Evolutionary conservation across 1,140 invertebrate species (phyloP).

Genomic region (Chrysoperla carnea): DNA sequence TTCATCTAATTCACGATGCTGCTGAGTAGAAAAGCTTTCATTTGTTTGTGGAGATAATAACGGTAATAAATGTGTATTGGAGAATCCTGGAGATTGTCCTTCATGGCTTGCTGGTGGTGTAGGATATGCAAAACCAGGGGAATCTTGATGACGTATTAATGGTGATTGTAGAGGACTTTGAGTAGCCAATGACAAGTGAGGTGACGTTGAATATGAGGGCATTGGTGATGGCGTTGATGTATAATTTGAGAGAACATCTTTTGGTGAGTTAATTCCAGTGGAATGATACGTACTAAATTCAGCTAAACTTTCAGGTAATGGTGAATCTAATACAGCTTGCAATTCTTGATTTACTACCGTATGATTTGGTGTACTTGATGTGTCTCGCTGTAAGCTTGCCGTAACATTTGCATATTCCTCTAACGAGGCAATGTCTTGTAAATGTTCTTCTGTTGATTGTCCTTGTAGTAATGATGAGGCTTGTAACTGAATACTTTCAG

Average conservation of each 20-base stretch:
- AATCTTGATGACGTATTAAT: slow-evolving; percentile 30
- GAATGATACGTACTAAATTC: slow-evolving; percentile 63
- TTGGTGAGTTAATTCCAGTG: slow-evolving; percentile 16
- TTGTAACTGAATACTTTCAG: slow-evolving; percentile 28
- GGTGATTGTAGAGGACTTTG: slow-evolving; percentile 42
- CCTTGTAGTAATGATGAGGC: slow-evolving; percentile 35
- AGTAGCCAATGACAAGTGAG: slow-evolving; percentile 26
- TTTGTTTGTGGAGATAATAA: slow-evolving; percentile 24
- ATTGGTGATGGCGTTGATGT: slow-evolving; percentile 21
- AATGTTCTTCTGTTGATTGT: slow-evolving; percentile 35
- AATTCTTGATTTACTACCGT: slow-evolving; percentile 45
- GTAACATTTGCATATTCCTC: slow-evolving; percentile 40
- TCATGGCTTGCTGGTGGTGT: slow-evolving; percentile 71
- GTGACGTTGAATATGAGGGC: slow-evolving; percentile 17
- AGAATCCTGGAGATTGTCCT: slow-evolving; percentile 40
- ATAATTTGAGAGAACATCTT: slow-evolving; percentile 23
- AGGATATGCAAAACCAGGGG: slow-evolving; percentile 56
- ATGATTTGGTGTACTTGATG: slow-evolving; percentile 30
- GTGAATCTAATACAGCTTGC: slow-evolving; percentile 54
- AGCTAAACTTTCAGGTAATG: slow-evolving; percentile 56
- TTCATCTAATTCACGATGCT: slow-evolving; percentile 30
- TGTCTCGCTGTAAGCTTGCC: slow-evolving; percentile 17
- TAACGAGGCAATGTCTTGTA: slow-evolving; percentile 45
- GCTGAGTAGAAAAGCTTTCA: slow-evolving; percentile 14
- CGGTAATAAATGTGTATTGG: slow-evolving; percentile 17